A percentile compares a stretch with the other conserved stretches of the same genome.
phyloP scores from a whole-genome alignment of 1,140 invertebrate species.

The Triops cancriformis region DNA sequence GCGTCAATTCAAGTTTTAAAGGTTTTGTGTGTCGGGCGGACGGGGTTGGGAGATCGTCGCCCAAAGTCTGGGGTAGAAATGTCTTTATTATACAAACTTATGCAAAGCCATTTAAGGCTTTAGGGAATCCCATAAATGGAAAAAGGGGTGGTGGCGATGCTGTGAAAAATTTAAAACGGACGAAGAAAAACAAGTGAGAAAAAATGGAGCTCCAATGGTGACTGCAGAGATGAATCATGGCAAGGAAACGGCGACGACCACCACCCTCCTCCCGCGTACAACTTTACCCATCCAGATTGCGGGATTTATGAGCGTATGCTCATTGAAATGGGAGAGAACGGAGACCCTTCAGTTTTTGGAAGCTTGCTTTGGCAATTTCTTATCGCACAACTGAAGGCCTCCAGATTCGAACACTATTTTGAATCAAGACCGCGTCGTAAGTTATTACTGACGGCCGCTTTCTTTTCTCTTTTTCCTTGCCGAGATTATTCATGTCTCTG shows the following conservation, averaged over 20 bases:
- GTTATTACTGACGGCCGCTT: background rate
- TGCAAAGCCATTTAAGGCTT: background rate
- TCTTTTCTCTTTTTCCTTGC: background rate
- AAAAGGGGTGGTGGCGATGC: background rate
- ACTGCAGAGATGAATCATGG: conserved; percentile 3
- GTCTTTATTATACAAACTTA: conserved; percentile 14
- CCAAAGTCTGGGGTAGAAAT: background rate
- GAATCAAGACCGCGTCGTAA: background rate
- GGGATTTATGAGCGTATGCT: conserved; percentile 13
- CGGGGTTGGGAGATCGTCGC: background rate
- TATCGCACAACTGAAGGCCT: background rate
- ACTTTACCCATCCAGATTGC: background rate
- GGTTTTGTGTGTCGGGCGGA: background rate
- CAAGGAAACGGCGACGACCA: background rate
- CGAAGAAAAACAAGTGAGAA: background rate
- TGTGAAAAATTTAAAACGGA: background rate
- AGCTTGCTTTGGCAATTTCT: background rate
- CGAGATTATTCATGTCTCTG: too few relatives aligned
- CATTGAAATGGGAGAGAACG: background rate
- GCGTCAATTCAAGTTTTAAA: background rate
- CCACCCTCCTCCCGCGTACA: background rate
- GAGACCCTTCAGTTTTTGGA: background rate
- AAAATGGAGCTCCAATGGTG: background rate
- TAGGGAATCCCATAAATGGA: background rate
- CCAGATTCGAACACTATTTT: background rate